Percentiles rank a stretch among this genome's conserved stretches.
Evolutionary conservation across 35 echinoderm and acorn worm species (phyloP).

Genomic region (Eucidaris tribuloides): DNA sequence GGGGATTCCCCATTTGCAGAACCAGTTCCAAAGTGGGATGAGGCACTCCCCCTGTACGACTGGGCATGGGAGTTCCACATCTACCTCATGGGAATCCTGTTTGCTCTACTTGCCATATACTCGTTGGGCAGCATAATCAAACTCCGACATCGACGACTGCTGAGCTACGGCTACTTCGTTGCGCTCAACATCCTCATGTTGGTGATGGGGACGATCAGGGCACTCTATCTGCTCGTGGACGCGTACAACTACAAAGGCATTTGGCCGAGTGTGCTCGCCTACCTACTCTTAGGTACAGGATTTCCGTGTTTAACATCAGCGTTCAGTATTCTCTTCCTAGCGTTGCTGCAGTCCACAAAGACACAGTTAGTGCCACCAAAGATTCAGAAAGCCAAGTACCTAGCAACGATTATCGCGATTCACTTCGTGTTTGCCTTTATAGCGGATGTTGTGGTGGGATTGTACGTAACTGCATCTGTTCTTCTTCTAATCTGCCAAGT

Average conservation of each 20-base stretch:
- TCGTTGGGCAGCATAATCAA: constrained; percentile 78
- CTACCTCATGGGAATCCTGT: constrained; percentile 65
- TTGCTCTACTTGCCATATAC: constrained; percentile 76
- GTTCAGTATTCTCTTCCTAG: constrained; percentile 95
- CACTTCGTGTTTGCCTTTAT: constrained; percentile 80
- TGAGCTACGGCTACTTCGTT: constrained; percentile 81
- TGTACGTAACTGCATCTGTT: constrained; percentile 30
- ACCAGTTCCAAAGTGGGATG: constrained; percentile 72
- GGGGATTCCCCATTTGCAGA: constrained; percentile 71
- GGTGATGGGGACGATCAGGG: constrained; percentile 65
- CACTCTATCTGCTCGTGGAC: constrained; percentile 85
- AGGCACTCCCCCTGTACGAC: constrained; percentile 44
- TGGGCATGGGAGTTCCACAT: constrained; percentile 82
- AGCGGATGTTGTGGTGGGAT: constrained; percentile 70
- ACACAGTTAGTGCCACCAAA: constrained; percentile 71
- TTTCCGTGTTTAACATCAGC: constrained; percentile 96
- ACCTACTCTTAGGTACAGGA: constrained; percentile 81
- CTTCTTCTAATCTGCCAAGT: constrained; percentile 78
- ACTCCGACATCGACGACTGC: constrained; percentile 54
- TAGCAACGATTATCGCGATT: constrained; percentile 56
- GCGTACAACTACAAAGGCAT: constrained; percentile 76
- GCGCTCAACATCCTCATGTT: constrained; percentile 87
- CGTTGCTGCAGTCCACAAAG: constrained; percentile 80
- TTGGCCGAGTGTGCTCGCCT: constrained; percentile 54
- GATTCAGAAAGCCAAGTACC: constrained; percentile 67